Base-by-base conservation (phyloP, 53 echinoderm and acorn worm species). In the Henricia sp. region DNA sequence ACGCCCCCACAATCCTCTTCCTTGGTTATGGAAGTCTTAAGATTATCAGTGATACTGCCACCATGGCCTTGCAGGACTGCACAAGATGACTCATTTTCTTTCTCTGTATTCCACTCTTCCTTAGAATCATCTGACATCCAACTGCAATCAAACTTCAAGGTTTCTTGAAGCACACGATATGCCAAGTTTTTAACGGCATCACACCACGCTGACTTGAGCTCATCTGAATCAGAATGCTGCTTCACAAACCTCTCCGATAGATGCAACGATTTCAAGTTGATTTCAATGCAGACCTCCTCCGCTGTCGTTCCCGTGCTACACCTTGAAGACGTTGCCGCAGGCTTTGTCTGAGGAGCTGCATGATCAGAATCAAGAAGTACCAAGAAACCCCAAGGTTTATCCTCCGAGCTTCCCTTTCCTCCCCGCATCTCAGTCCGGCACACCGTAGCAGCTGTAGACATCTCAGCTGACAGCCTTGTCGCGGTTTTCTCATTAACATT, bases 401-500 rank as follows among this genome's bases (percentile, higher is more conserved):
- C 68, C 40, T 32, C 60, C 17, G 32, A 23, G 30, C 73, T 56
- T 41, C 62, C 67, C 28, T 66, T 46, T 25, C 17, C 24, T n/a
- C 37, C 50, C 29, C 35, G 42, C 38, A 30, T 33, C 11, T 52
- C 50, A 13, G 77, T 27, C 52, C 24, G 94, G 44, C 91, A 93
- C 2, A 84, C 46, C 38, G 67, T 30, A 16, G 73, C 84, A 38
- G 96, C 83, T 3, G 60, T 78, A 39, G 70, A 83, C 8, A 89
- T 52, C 75, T 92, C 92, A 38, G 80, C 71, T 19, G 70, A 28
- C 42, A 96, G 50, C 37, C 54, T 83, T 23, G 68, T 52, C 0
- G 63, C 77, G 4, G 82, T 78, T 55, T 90, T 94, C 46, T 99
- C 99, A 48, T 95, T 99, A 68, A 99, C 89, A 41, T 99, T 99